A percentile compares a stretch with the other conserved stretches of the same genome.
Conservation (phyloP, 53 echinoderm and acorn worm species). For the Paelopatides confundens region DNA sequence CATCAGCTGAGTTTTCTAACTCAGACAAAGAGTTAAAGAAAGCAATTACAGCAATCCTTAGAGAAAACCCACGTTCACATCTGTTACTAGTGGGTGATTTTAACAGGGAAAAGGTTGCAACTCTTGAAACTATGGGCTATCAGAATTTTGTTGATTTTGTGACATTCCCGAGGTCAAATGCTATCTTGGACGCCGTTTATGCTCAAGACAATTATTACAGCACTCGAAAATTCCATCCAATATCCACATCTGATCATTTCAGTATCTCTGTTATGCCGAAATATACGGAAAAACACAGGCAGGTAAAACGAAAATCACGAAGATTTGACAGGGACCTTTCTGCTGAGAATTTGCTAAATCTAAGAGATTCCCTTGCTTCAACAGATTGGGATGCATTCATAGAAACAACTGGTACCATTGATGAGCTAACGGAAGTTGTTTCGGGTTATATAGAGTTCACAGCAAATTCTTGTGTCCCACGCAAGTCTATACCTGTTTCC, state of each 20-base stretch:
- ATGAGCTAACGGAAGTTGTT: neutral
- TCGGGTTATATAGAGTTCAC: neutral
- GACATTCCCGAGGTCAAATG: neutral
- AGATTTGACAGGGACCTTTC: neutral
- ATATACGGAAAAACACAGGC: neutral
- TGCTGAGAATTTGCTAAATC: neutral
- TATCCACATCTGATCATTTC: neutral
- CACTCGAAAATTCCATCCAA: neutral
- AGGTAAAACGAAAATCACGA: neutral
- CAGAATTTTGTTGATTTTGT: neutral
- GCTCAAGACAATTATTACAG: neutral
- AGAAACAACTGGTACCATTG: neutral
- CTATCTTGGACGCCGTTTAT: neutral
- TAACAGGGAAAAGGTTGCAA: neutral
- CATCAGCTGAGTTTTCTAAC: neutral
- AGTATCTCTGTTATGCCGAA: neutral
- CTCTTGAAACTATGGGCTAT: neutral
- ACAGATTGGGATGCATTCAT: neutral
- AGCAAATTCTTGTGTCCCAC: neutral
- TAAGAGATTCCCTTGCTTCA: no score
- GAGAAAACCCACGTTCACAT: neutral
- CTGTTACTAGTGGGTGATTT: neutral
- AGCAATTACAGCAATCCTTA: neutral
- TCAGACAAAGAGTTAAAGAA: conserved; percentile 6
- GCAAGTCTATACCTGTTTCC: neutral